A percentile compares a stretch with the other conserved stretches of the same genome.
phyloP scores from a whole-genome alignment of 2,888 invertebrate genomes.

The Volucella zonaria region DNA sequence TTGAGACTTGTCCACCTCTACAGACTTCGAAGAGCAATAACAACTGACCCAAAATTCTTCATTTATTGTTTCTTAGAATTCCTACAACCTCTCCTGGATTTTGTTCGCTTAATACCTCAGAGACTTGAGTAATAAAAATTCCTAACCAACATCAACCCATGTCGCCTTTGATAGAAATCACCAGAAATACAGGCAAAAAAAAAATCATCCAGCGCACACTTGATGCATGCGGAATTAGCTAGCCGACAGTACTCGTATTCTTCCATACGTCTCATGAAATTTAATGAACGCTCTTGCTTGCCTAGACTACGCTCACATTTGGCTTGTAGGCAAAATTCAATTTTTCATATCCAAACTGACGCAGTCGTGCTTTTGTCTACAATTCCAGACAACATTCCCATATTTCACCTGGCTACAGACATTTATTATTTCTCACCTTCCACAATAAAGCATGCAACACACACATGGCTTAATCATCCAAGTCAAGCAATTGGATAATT shows the following conservation, averaged over 20 bases:
- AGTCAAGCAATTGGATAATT: slow-evolving; percentile 13
- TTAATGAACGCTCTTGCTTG: slow-evolving; percentile 35
- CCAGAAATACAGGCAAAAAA: neutral
- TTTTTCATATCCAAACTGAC: slow-evolving; percentile 49
- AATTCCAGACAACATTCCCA: slow-evolving; percentile 27
- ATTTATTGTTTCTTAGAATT: too few relatives aligned
- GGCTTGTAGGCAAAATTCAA: slow-evolving; percentile 40
- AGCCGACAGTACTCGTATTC: too few relatives aligned
- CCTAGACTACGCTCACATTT: neutral
- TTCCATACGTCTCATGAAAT: slow-evolving; percentile 36
- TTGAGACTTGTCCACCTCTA: too few relatives aligned
- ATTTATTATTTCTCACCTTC: slow-evolving; percentile 47
- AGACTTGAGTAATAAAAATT: too few relatives aligned
- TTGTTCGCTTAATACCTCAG: too few relatives aligned
- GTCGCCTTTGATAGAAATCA: neutral
- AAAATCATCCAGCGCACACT: slow-evolving; percentile 18
- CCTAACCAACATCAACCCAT: too few relatives aligned
- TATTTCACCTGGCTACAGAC: slow-evolving; percentile 48
- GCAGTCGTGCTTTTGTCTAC: slow-evolving; percentile 33
- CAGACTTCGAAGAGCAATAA: too few relatives aligned
- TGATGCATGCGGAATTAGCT: slow-evolving; percentile 48
- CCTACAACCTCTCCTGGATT: too few relatives aligned
- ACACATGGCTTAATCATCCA: slow-evolving; percentile 50
- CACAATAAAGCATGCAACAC: slow-evolving; percentile 25
- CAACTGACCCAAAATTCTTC: too few relatives aligned